Evolutionary conservation across 2,113 vertebrate species (phyloP), one percentile per base, ranked within the genome.

Genomic region (Cisticola juncidis): DNA sequence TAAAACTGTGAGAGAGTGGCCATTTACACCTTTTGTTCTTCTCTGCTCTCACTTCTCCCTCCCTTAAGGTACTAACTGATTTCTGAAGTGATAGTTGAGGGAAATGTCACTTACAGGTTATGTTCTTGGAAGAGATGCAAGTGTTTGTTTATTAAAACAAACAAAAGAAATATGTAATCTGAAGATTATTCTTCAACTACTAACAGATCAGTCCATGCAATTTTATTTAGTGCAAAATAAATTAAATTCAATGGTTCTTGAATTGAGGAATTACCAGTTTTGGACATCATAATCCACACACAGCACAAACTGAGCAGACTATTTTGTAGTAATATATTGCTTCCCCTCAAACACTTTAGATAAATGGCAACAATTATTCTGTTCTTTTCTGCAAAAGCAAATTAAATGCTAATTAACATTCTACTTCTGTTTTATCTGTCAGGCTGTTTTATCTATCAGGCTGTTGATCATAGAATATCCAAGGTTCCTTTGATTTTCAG

Each of bases 401-500:
- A 80, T 88, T 47, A 77, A 91, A 56, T 18, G 23, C 15, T 53
- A 69, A 29, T 86, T 88, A 68, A 71, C 18, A 11, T 72, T 50
- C 24, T 72, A 9, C 44, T 83, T 83, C 57, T 91, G 40, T 57
- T 91, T 86, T 81, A 35, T 77, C 85, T 73, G 17, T 26, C 57
- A 79, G 36, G 28, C n/a, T 62, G 14, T 65, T 81, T 81, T 38
- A 57, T 69, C 64, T 54, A 23, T 28, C 54, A 89, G 50, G 36
- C 50, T 61, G 31, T 44, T 83, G 45, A 83, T 88, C 47, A 35
- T 25, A 57, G 65, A 66, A n/a, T 89, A 78, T 42, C 25, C 65
- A 84, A 48, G 28, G 3, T 58, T 89, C 45, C 13, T 89, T 80
- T 91, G 81, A 57, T 89, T 94, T 89, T 87, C n/a, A 65, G n/a